Evolutionary conservation across 1,140 invertebrate species (phyloP).

Genomic region (Drosophila nigromelanica): DNA sequence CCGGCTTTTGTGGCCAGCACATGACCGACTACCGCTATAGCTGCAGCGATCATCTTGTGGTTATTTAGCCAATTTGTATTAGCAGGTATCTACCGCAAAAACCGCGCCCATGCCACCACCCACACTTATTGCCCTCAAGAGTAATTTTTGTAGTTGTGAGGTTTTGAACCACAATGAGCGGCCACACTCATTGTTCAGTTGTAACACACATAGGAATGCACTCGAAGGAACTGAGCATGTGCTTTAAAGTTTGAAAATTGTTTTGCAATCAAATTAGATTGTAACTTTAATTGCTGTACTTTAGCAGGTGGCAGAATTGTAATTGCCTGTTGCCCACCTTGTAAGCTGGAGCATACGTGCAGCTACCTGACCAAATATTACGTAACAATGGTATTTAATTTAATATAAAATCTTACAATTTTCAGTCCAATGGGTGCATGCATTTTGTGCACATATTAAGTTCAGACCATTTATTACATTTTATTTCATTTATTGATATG

Average conservation of each 20-base stretch:
- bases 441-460: slow-evolving; percentile 17
- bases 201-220: slow-evolving; percentile 14
- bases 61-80: slow-evolving; percentile 65
- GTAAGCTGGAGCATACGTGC: neutral
- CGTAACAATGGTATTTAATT: slow-evolving; percentile 16
- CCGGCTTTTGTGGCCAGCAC: slow-evolving; percentile 65
- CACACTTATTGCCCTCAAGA: neutral
- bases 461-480: slow-evolving; percentile 17
- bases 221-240: slow-evolving; percentile 33
- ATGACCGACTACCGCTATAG: slow-evolving; percentile 41
- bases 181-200: slow-evolving; percentile 60
- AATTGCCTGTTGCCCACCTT: neutral
- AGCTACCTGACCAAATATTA: slow-evolving; percentile 15
- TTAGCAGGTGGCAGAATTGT: slow-evolving; percentile 33
- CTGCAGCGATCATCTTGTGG: slow-evolving; percentile 60
- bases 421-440: slow-evolving; percentile 3
- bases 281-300: slow-evolving; percentile 64
- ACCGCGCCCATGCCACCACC: neutral
- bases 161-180: slow-evolving; percentile 58
- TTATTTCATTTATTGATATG: slow-evolving; percentile 16
- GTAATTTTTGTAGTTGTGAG: neutral
- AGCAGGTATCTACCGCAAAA: slow-evolving; percentile 18
- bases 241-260: slow-evolving; percentile 67
- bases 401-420: slow-evolving; percentile 30
- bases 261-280: slow-evolving; percentile 78